Evolutionary conservation across 2,113 vertebrate species (phyloP).

Genomic region (Nymphicus hollandicus): DNA sequence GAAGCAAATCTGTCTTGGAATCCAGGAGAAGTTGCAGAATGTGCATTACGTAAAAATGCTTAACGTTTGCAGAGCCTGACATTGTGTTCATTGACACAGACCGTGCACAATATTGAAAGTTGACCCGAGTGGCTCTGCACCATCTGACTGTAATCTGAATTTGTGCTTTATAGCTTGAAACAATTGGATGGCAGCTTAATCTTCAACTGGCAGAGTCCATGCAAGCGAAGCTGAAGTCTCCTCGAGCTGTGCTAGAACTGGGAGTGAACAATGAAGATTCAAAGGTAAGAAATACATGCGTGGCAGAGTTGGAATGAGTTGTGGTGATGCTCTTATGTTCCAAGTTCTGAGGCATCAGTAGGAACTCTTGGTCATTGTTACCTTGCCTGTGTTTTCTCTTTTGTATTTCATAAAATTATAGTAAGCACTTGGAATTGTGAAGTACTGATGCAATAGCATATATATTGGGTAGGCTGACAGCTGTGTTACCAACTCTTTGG

Average conservation of each 20-base stretch:
- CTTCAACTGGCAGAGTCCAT: slow-evolving; percentile 92
- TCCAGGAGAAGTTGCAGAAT: background rate
- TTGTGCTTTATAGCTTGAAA: slow-evolving; percentile 85
- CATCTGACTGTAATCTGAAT: slow-evolving; percentile 15
- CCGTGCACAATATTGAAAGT: background rate
- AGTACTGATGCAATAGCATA: background rate
- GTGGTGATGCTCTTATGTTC: background rate
- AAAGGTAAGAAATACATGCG: slow-evolving; percentile 76
- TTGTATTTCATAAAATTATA: background rate
- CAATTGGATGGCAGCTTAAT: slow-evolving; percentile 92
- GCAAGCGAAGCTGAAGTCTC: slow-evolving; percentile 86
- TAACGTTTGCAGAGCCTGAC: background rate
- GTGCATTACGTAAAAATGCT: background rate
- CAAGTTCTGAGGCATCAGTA: background rate
- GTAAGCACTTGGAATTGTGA: background rate
- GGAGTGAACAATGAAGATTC: slow-evolving; percentile 84
- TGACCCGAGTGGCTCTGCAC: background rate
- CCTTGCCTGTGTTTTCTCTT: background rate
- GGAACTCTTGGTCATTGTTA: background rate
- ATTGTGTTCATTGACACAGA: background rate
- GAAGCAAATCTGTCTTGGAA: background rate
- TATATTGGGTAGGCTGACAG: background rate
- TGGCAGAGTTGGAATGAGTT: background rate
- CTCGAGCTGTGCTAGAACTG: slow-evolving; percentile 87
- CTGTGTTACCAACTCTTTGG: background rate